phyloP scores from a whole-genome alignment of 2,888 invertebrate species.

The Dyspetes luteomarginatus region DNA sequence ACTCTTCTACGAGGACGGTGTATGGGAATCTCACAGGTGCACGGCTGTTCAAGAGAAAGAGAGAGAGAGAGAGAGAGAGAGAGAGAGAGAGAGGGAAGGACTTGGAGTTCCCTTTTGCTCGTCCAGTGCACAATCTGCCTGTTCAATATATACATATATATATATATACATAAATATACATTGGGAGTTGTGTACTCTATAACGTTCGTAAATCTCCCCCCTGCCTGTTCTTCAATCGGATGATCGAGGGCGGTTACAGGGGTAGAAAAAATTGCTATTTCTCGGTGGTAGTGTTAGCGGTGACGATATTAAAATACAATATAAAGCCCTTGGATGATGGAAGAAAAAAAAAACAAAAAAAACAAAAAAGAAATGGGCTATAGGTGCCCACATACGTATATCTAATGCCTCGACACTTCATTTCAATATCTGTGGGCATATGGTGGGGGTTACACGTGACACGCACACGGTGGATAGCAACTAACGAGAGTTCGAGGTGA shows the following conservation, averaged over 20 bases:
- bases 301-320: conserved; percentile 82
- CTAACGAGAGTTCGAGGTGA: conserved; percentile 78
- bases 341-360: background rate
- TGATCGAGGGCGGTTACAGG: conserved; percentile 37
- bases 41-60: conserved; percentile 77
- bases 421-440: background rate
- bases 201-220: conserved; percentile 52
- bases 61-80: conserved; percentile 63
- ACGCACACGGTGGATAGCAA: conserved; percentile 65
- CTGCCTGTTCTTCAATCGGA: conserved; percentile 33
- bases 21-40: conserved; percentile 83
- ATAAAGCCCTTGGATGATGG: conserved; percentile 55
- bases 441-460: conserved; percentile 53
- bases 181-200: conserved; percentile 47
- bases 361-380: too few relatives aligned
- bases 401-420: conserved; percentile 25
- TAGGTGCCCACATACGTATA: background rate
- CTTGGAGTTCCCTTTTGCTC: conserved; percentile 49
- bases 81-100: conserved; percentile 52
- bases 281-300: conserved; percentile 63
- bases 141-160: conserved; percentile 48
- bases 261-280: conserved; percentile 47
- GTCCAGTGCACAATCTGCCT: conserved; percentile 42
- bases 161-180: conserved; percentile 55
- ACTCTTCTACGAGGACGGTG: conserved; percentile 70